Percentiles rank a stretch among this genome's conserved stretches.
phyloP scores from a whole-genome alignment of 23 tunicate species.

The Styela clava region DNA sequence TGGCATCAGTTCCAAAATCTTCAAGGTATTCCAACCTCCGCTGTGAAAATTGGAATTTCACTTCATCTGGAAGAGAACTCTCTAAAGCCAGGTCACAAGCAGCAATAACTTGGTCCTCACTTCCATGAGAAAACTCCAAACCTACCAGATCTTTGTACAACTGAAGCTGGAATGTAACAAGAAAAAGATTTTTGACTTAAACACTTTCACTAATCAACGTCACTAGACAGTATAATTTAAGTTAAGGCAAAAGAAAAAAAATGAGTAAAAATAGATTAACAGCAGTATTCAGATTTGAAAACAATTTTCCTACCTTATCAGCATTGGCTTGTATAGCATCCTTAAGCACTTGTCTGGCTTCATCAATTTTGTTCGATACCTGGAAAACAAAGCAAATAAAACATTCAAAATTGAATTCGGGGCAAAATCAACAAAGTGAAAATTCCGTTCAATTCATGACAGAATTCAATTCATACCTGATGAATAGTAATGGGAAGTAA shows the following conservation, averaged over 20 bases:
- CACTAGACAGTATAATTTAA: too few species aligned
- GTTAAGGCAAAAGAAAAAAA: too few species aligned
- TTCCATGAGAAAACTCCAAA: conserved; percentile 61
- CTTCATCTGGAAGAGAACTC: conserved; percentile 68
- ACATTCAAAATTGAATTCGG: neutral
- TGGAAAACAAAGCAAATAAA: neutral
- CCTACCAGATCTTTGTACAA: conserved; percentile 85
- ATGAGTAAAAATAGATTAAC: neutral
- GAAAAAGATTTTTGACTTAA: neutral
- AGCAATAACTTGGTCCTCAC: conserved; percentile 53
- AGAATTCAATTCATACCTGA: too few species aligned
- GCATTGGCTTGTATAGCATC: conserved; percentile 49
- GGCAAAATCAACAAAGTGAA: too few species aligned
- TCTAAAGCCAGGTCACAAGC: conserved; percentile 66
- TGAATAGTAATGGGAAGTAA: too few species aligned
- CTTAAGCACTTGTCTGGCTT: conserved; percentile 52
- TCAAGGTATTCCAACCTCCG: conserved; percentile 82
- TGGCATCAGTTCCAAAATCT: conserved; percentile 75
- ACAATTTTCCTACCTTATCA: conserved; percentile 21
- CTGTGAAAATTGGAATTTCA: conserved; percentile 74
- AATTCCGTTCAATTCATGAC: too few species aligned
- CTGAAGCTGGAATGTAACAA: conserved; percentile 37
- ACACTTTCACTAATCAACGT: neutral
- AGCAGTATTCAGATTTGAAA: too few species aligned
- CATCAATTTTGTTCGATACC: conserved; percentile 47